These are phyloP conservation scores for Fragum fragum DNA, from an alignment of 2,888 invertebrate species.

Conservation along the genomic window DNA sequence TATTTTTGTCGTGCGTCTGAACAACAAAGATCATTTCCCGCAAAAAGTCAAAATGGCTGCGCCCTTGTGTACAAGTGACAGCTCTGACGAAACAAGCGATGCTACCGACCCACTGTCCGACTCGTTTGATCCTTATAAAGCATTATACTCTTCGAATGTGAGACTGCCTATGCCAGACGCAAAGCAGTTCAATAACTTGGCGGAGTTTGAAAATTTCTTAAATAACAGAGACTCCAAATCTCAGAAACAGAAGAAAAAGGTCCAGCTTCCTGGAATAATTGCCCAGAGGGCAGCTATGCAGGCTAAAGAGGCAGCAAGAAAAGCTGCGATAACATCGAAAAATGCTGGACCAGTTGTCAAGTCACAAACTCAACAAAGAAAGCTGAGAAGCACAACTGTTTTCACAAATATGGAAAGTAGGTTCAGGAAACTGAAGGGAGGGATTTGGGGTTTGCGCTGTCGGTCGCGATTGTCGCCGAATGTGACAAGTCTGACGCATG, in stretches of 20 bases:
- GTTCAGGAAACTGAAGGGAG: too few species aligned
- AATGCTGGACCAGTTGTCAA: slow-evolving; percentile 46
- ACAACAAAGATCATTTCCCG: slow-evolving; percentile 19
- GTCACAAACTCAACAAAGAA: slow-evolving; percentile 41
- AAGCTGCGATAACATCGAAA: slow-evolving; percentile 57
- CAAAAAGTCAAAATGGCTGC: slow-evolving; percentile 71
- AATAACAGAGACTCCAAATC: slow-evolving; percentile 59
- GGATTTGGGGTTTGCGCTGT: too few species aligned
- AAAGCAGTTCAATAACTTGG: slow-evolving; percentile 74
- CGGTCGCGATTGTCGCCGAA: too few species aligned
- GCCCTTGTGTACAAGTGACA: slow-evolving; percentile 43
- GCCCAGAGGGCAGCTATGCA: slow-evolving; percentile 60
- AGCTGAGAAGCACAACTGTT: slow-evolving; percentile 62
- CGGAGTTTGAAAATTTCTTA: slow-evolving; percentile 74
- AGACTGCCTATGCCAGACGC: slow-evolving; percentile 70
- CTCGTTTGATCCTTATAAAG: slow-evolving; percentile 75
- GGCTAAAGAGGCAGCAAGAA: slow-evolving; percentile 60
- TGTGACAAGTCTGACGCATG: too few species aligned
- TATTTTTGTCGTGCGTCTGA: too few species aligned
- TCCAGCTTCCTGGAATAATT: slow-evolving; percentile 40
- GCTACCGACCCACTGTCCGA: slow-evolving; percentile 60
- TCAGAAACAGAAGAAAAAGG: slow-evolving; percentile 32
- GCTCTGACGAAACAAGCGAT: slow-evolving; percentile 33
- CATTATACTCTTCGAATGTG: slow-evolving; percentile 69
- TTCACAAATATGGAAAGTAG: slow-evolving; percentile 77